These are phyloP conservation scores for Chloebia gouldiae DNA, from an alignment of 2,113 vertebrate genomes.

Conservation along the genomic window DNA sequence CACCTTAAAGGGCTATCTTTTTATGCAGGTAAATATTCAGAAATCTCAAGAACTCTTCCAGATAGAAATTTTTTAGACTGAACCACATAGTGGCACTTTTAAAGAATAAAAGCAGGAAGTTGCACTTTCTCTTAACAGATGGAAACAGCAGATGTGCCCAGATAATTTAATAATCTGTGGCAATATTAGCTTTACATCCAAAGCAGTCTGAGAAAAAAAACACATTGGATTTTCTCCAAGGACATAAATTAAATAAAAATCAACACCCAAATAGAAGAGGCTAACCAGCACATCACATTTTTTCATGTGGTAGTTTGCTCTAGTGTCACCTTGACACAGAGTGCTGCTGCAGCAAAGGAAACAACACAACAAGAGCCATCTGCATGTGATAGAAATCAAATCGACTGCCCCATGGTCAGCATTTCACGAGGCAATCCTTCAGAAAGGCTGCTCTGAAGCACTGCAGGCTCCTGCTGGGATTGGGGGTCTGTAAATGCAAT, in stretches of 20 bases:
- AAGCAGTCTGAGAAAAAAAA: neutral
- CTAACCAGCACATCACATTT: neutral
- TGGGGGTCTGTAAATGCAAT: neutral
- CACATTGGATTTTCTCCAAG: neutral
- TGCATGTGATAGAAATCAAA: neutral
- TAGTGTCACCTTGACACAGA: constrained; percentile 33
- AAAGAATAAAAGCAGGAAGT: neutral
- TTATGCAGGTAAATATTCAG: neutral
- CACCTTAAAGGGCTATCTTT: neutral
- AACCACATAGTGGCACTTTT: neutral
- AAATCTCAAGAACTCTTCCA: neutral
- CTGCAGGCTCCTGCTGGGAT: neutral
- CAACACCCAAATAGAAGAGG: neutral
- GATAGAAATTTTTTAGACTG: neutral
- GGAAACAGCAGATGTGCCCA: neutral
- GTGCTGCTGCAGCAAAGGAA: neutral
- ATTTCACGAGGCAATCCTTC: neutral
- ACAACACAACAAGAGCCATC: neutral
- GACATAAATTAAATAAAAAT: neutral
- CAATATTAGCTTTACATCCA: neutral
- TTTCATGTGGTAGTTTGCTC: neutral
- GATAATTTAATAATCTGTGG: neutral
- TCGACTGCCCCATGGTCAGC: fast-evolving
- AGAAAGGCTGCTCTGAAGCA: neutral
- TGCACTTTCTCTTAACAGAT: neutral